These are phyloP conservation scores for Drosophila tani DNA, from an alignment of 1,140 invertebrate genomes.

Conservation along the genomic window DNA sequence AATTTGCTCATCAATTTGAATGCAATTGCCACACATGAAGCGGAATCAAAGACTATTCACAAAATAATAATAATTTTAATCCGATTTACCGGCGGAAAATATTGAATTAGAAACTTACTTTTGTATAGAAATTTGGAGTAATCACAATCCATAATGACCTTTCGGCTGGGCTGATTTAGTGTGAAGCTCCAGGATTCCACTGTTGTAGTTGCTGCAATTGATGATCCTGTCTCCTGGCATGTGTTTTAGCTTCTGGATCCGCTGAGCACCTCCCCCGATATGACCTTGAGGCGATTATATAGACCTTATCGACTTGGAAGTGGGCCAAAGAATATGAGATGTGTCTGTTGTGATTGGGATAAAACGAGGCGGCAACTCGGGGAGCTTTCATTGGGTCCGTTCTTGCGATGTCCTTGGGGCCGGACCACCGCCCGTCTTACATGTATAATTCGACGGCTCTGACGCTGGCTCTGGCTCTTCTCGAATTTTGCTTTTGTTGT, in stretches of 20 bases:
- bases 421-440: not conserved
- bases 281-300: constrained; percentile 15
- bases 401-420: not conserved
- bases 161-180: constrained; percentile 2
- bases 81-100: constrained; percentile 4
- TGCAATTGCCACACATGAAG: constrained; percentile 14
- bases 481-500: not conserved
- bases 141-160: constrained; percentile 21
- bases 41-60: constrained; percentile 7
- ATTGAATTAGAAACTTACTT: constrained; percentile 1
- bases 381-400: constrained; percentile 17
- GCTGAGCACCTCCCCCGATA: not conserved
- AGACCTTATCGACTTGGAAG: constrained; percentile 17
- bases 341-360: not conserved
- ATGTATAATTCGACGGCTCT: not conserved
- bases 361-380: constrained; percentile 7
- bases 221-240: constrained; percentile 1
- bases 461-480: not conserved
- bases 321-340: constrained; percentile 12
- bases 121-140: constrained; percentile 21
- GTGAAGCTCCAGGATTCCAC: constrained; percentile 12
- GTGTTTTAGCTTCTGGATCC: not conserved
- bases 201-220: not conserved
- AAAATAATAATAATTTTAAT: constrained; percentile 7
- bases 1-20: constrained; percentile 20